Evolutionary conservation across 2,113 vertebrate species (phyloP).

Genomic region (Oncorhynchus mykiss): DNA sequence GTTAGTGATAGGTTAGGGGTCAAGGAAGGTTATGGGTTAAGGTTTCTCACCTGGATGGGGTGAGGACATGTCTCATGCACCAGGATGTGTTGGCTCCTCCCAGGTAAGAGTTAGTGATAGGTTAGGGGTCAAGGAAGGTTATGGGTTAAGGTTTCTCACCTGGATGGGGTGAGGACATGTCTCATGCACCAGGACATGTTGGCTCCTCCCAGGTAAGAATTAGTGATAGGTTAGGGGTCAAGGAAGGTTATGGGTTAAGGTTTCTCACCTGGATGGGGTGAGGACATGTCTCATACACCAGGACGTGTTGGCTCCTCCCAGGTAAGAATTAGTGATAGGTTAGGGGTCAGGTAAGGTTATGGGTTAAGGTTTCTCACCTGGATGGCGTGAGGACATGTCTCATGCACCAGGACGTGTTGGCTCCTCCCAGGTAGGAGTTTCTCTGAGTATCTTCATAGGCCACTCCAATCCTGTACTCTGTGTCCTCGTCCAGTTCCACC

Average conservation of each 20-base stretch:
- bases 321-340: slow-evolving; percentile 64
- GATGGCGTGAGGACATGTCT: slow-evolving; percentile 82
- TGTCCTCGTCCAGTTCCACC: slow-evolving; percentile 79
- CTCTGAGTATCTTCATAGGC: slow-evolving; percentile 84
- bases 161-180: slow-evolving; percentile 57
- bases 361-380: slow-evolving; percentile 68
- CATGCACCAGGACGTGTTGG: slow-evolving; percentile 88
- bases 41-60: too few relatives aligned
- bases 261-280: background rate
- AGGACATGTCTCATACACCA: slow-evolving; percentile 89
- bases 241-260: too few relatives aligned
- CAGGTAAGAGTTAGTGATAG: too few relatives aligned
- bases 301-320: slow-evolving; percentile 82
- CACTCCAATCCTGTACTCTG: slow-evolving; percentile 84
- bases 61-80: too few relatives aligned
- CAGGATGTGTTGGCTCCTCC: background rate
- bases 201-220: too few relatives aligned
- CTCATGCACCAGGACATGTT: slow-evolving; percentile 89
- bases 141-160: background rate
- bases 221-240: background rate
- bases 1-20: too few relatives aligned
- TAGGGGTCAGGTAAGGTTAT: too few relatives aligned
- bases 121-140: too few relatives aligned
- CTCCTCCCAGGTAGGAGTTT: slow-evolving; percentile 82
- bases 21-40: too few relatives aligned